Base-by-base conservation (phyloP, 2,113 vertebrate species). In the Onychorhynchus coronatus region DNA sequence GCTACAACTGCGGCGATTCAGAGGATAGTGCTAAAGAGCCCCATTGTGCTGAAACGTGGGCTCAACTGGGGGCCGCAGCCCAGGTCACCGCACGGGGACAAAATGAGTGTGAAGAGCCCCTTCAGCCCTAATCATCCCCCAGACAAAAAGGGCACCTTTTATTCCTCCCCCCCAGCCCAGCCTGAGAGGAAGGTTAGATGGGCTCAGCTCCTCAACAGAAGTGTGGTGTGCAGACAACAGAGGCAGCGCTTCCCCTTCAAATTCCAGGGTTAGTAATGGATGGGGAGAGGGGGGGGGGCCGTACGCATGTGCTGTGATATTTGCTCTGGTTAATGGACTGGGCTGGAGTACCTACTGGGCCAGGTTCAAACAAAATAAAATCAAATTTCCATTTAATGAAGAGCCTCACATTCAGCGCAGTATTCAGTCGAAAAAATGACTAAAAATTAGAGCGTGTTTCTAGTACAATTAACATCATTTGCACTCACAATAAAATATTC, bases 341-440 rank as follows among this genome's bases (percentile, higher is more conserved):
- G 55, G 85, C 96, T 98, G 98, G 98, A 98, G 98, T 97, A 92
- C 98, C 98, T 98, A 98, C 98, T 98, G 97, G 97, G 98, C 98
- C 98, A 98, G 98, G 97, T 97, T 98, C 98, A 98, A 98, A 98
- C 98, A 98, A 98, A 98, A 98, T 98, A 98, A 99, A 99, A 99
- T 98, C 97, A 98, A 98, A 99, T 99, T 98, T 98, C 98, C 98
- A 98, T 98, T 98, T 98, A 98, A 99, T 98, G 94, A 98, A 98
- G 97, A 98, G 98, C 98, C 96, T 98, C 97, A 90, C 95, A 93
- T 97, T 98, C 97, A 96, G 95, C 73, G 56, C 28, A 89, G 96
- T 91, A 97, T 96, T 97, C 95, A 97, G 97, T 82, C 80, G 97
- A 95, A 97, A 95, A 98, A 98, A 98, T 97, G 96, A 98, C 97